Conservation (phyloP, 1,140 invertebrate genomes). For the Oedothorax gibbosus region DNA sequence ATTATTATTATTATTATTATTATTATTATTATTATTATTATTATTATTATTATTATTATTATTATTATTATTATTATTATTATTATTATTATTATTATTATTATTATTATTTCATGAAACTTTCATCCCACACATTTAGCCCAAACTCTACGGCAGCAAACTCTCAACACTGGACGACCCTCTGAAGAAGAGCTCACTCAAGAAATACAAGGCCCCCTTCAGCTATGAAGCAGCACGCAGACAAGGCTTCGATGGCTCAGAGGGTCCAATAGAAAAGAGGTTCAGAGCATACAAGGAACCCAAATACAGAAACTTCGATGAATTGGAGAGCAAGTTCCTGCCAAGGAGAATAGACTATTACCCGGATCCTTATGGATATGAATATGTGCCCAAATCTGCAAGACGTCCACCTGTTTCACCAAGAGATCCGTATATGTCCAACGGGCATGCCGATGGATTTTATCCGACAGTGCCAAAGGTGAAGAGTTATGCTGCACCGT, state of each 20-base stretch:
- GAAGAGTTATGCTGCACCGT: conserved; percentile 33
- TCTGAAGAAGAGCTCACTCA: background rate
- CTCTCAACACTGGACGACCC: background rate
- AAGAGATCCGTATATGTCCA: conserved; percentile 34
- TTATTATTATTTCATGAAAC: no score
- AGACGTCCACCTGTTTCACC: conserved; percentile 11
- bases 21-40: no score
- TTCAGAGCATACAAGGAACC: conserved; percentile 10
- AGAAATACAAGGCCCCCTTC: conserved; percentile 28
- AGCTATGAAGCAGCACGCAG: conserved; percentile 9
- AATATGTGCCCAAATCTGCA: background rate
- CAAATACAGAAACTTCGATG: conserved; percentile 51
- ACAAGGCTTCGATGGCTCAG: conserved; percentile 2
- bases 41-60: no score
- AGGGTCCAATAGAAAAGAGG: background rate
- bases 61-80: no score
- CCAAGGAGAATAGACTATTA: conserved; percentile 27
- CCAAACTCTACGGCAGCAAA: conserved; percentile 22
- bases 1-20: no score
- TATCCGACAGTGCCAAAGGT: conserved; percentile 33
- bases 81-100: no score
- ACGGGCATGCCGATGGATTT: conserved; percentile 6
- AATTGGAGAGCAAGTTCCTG: conserved; percentile 34
- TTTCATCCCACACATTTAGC: background rate
- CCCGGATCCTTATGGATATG: background rate